Base-by-base conservation (phyloP, 2,797 vertebrate species). In the Myoxocephalus aenaeus region DNA sequence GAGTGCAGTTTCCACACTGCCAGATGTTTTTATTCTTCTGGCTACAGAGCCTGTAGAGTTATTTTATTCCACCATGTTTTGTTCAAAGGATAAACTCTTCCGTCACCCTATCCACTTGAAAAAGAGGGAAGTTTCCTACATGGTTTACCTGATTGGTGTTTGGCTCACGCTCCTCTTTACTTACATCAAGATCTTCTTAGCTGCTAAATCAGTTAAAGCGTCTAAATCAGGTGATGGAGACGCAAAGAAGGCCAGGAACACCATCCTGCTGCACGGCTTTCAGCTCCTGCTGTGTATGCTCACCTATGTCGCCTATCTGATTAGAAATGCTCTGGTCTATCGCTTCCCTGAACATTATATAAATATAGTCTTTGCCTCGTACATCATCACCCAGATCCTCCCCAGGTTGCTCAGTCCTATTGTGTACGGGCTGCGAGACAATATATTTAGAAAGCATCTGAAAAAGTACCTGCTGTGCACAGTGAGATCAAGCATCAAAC, bases 381-480 rank as follows among this genome's bases (percentile, higher is more conserved):
- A 87, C 15, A 38, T 91, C n/a, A n/a, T 90, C 3, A 1, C 89
- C n/a, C 86, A 93, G 36, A 73, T 93, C 1, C 17, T 92, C 0
- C 91, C 92, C 11, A 78, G 90, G 53, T 68, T 91, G 3, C 0
- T 91, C 40, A 94, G 93, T 79, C 90, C 93, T 0, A 66, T 92
- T 4, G 75, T 92, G 17, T 92, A 94, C 4, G 90, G 92, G 8
- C 48, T 92, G 7, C 74, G 88, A 73, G 91, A 94, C 72, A 70
- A 77, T 14, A 81, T 42, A 0, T 91, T 94, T 25, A 82, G 82
- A 56, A 73, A 74, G 25, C 75, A 91, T 68, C 54, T 92, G 22
- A 90, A 58, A 66, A 90, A 67, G 8, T 40, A 90, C 57, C 17
- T 89, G 22, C 7, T 84, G 17, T 86, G 82, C 59, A 46, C 44